Evolutionary conservation across 1,140 invertebrate species (phyloP), one percentile per base, ranked within the genome.

Genomic region (Tyrophagus putrescentiae): DNA sequence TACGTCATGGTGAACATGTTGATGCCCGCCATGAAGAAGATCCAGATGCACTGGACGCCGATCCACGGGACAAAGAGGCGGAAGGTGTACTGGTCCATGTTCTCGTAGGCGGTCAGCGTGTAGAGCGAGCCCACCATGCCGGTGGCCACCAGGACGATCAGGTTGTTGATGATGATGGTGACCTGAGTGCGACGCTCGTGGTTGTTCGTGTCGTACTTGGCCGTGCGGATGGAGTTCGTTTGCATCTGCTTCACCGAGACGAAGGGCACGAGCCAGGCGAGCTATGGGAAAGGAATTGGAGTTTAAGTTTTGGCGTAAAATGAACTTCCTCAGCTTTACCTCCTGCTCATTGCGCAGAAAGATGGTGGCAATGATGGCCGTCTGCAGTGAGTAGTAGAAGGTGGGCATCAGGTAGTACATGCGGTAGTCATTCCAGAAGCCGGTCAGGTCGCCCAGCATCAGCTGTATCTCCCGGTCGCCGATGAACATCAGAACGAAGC

Each of bases 361-460:
- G 7, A 57, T 62, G 5, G 60, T 56, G 4, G 61, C 41, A 6
- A 44, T 45, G 18, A 62, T 29, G 1, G 63, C 61, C 9, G 25
- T 41, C 16, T 60, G 57, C 9, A 64, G 28, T 7, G 61, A 28
- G 31, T 53, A 62, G 31, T 59, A 64, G 21, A 64, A 57, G 9
- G 41, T 52, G 3, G 63, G 63, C 57, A 64, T 64, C 32, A 64
- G 39, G 27, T 63, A 64, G 28, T 64, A 62, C 57, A 63, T 64
- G 16, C 63, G 63, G 33, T 62, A 64, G 42, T 64, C 61, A 39
- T 63, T 60, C 62, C 62, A 63, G 32, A 44, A 63, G 16, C 59
- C 62, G 16, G 62, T 54, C 0, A 63, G 16, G n/a, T 60, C 60
- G 4, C 60, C 57, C 31, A 64, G 18, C 34, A 62, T 54, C n/a